Base-by-base conservation (phyloP, 2,797 vertebrate species). In the Artibeus lituratus region DNA sequence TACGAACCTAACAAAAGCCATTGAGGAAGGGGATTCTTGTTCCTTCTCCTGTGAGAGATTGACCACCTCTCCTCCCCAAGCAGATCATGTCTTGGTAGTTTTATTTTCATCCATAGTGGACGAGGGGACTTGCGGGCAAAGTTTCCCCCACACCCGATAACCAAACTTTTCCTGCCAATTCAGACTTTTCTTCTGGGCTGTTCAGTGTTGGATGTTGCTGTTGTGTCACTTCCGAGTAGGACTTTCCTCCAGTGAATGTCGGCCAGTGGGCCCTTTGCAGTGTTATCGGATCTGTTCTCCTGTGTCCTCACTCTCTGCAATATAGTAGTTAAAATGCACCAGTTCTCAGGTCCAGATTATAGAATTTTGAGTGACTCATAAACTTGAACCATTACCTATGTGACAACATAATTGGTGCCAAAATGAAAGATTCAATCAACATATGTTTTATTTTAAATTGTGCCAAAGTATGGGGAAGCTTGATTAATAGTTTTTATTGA, bases 121-220 rank as follows among this genome's bases (percentile, higher is more conserved):
- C 7, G 39, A 7, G 39, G 39, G 39, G 7, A 42, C 39, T 42
- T 42, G 39, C 39, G 39, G 39, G 39, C 39, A 42, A 42, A 42
- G 39, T 7, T 42, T 4, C 39, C 39, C 39, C 39, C 39, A 42
- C 39, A 42, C 39, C 39, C 39, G 39, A 9, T 95, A 74, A 96
- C 81, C 70, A 95, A 74, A 83, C 73, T 98, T 97, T 96, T 73
- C 91, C 73, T 97, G 90, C 88, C 87, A 65, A n/a, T 91, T 53
- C 22, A 35, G 65, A 16, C 51, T 74, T 87, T 87, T 76, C 72
- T 85, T 82, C 67, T 65, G 19, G 21, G 74, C 88, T 82, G 42
- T 65, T 92, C 65, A 1, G 47, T 93, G 29, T 80, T 65, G 26
- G 18, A 26, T 21, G 3, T 47, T 74, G 73, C 47, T 55, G 1